Evolutionary conservation across 2,888 invertebrate species (phyloP), one percentile per base, ranked within the genome.

Genomic region (Heliconius aoede): DNA sequence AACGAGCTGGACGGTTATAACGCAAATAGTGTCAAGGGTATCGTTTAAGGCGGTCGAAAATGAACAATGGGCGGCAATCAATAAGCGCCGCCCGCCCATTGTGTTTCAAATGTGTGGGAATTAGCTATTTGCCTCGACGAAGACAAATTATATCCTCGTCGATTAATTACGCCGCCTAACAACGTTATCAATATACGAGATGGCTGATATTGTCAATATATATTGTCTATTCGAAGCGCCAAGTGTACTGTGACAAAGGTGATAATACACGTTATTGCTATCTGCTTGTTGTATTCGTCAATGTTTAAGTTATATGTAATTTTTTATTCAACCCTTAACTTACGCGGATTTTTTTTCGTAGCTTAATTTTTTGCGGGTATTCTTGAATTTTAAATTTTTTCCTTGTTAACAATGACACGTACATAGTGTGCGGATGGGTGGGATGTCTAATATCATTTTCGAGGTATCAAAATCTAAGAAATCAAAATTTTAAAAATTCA

Each of bases 111-210:
- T 92, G 92, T 92, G 92, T 89, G 90, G 91, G 92, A 92, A 94
- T 94, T 93, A 93, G 93, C 93, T 93, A 91, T 92, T 94, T 93
- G 89, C 90, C 88, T 85, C 91, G 94, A 94, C 94, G 93, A 93
- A 94, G 94, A 94, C 91, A 93, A 94, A 94, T 94, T 92, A 91
- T 92, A 89, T 89, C 84, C 81, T 87, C 88, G 88, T 90, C 91
- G 90, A 94, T 94, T 93, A 93, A 94, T 94, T 93, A 93, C 91
- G 86, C 83, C 85, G 91, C 91, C 91, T 92, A 91, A 91, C 89
- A 86, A 90, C 84, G 87, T 87, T 91, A 91, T 82, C 80, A 80
- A 83, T 82, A 81, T 81, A 78, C 78, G 77, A 74, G 75, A 79
- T 80, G 72, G 78, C 76, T 72, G 76, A 75, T 81, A 79, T 78